Evolutionary conservation across 2,797 vertebrate species (phyloP).

Genomic region (Hydrolagus colliei): DNA sequence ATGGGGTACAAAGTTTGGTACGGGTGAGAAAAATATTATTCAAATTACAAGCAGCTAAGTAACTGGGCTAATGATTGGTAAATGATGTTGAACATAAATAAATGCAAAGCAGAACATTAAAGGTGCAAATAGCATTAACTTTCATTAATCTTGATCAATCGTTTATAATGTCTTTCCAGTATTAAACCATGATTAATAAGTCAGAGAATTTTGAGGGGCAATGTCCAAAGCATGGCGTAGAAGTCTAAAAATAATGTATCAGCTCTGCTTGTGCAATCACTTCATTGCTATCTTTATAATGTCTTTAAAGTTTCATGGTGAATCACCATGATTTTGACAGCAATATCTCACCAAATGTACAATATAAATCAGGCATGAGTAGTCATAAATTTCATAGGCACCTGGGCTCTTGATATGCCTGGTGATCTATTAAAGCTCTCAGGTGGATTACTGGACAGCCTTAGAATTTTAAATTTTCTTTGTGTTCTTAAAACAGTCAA

Average conservation of each 20-base stretch:
- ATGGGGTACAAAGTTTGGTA: background rate
- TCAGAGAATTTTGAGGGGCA: background rate
- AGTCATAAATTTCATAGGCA: too few species aligned
- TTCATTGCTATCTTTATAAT: background rate
- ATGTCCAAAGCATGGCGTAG: background rate
- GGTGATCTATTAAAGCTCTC: too few species aligned
- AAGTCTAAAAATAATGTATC: background rate
- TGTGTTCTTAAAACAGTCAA: too few species aligned
- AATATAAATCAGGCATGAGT: too few species aligned
- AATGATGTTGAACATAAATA: background rate
- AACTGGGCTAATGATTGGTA: background rate
- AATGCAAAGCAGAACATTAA: background rate
- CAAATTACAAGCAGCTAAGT: background rate
- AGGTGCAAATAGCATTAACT: background rate
- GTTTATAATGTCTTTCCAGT: background rate
- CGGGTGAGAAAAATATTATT: background rate
- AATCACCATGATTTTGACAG: too few species aligned
- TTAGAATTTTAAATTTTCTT: too few species aligned
- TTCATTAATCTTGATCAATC: background rate
- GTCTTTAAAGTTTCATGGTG: too few species aligned
- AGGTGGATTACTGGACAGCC: too few species aligned
- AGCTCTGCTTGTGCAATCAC: background rate
- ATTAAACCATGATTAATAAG: background rate
- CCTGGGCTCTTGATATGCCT: too few species aligned
- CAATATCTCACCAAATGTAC: too few species aligned